phyloP scores from a whole-genome alignment of 2,113 vertebrate genomes.

The Diadophis punctatus region DNA sequence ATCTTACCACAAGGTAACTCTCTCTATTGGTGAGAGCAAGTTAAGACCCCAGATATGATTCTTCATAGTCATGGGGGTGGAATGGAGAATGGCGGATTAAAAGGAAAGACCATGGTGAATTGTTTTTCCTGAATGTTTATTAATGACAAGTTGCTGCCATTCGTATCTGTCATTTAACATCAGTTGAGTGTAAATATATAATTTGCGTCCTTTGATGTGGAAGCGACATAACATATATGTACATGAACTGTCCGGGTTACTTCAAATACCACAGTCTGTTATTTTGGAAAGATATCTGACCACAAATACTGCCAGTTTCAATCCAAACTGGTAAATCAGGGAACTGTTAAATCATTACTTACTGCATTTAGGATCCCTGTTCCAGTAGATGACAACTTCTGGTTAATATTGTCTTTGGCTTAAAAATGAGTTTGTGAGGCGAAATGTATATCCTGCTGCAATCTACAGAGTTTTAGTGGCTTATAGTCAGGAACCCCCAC shows the following conservation, averaged over 20 bases:
- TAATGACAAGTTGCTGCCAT: neutral
- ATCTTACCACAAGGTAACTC: neutral
- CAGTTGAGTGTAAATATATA: neutral
- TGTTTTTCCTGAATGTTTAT: neutral
- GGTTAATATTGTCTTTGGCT: neutral
- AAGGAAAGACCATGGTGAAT: neutral
- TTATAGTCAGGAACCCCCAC: neutral
- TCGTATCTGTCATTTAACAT: neutral
- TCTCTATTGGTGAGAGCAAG: neutral
- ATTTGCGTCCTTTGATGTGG: neutral
- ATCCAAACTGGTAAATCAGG: neutral
- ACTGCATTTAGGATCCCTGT: neutral
- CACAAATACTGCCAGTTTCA: neutral
- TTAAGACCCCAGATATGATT: neutral
- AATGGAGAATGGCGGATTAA: neutral
- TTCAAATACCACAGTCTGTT: neutral
- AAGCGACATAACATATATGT: neutral
- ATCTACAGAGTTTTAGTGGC: neutral
- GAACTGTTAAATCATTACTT: neutral
- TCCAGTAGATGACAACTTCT: neutral
- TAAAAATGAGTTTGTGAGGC: neutral
- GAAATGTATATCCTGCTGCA: neutral
- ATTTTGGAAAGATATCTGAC: neutral
- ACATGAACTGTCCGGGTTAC: neutral
- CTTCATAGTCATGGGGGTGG: neutral